Conservation (phyloP, 2,888 invertebrate species). For the Sinentomon sp. region DNA sequence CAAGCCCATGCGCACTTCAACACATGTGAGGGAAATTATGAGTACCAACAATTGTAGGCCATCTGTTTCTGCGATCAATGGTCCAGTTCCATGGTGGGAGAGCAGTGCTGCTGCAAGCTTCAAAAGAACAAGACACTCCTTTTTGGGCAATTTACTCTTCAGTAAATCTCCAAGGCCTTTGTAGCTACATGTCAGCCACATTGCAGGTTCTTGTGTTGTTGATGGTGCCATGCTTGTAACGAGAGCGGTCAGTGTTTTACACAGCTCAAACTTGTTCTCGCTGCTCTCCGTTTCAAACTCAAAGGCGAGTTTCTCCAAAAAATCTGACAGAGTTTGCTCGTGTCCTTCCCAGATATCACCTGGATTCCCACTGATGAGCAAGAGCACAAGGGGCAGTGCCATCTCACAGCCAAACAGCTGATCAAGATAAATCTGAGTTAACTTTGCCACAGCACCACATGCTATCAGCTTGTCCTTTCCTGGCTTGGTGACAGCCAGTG, state of each 20-base stretch:
- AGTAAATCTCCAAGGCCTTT: slow-evolving; percentile 58
- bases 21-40: slow-evolving; percentile 55
- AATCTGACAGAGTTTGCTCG: slow-evolving; percentile 46
- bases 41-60: slow-evolving; percentile 53
- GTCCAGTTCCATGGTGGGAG: slow-evolving; percentile 54
- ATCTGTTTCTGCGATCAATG: slow-evolving; percentile 50
- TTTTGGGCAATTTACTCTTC: slow-evolving; percentile 56
- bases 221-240: slow-evolving; percentile 22
- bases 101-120: slow-evolving; percentile 52
- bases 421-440: slow-evolving; percentile 37
- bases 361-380: too few relatives aligned
- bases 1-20: slow-evolving; percentile 78
- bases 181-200: slow-evolving; percentile 50
- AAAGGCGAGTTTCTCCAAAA: slow-evolving; percentile 51
- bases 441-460: slow-evolving; percentile 41
- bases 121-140: slow-evolving; percentile 65
- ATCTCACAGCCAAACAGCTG: slow-evolving; percentile 74
- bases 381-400: too few relatives aligned
- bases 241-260: slow-evolving; percentile 37
- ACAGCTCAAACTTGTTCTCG: slow-evolving; percentile 65
- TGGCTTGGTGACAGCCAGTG: slow-evolving; percentile 24
- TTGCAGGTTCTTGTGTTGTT: slow-evolving; percentile 32
- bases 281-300: slow-evolving; percentile 72
- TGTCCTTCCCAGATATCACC: slow-evolving; percentile 54
- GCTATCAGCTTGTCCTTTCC: slow-evolving; percentile 52